Base-by-base conservation (phyloP, 2,113 vertebrate genomes). In the Nycticryphes semicollaris region DNA sequence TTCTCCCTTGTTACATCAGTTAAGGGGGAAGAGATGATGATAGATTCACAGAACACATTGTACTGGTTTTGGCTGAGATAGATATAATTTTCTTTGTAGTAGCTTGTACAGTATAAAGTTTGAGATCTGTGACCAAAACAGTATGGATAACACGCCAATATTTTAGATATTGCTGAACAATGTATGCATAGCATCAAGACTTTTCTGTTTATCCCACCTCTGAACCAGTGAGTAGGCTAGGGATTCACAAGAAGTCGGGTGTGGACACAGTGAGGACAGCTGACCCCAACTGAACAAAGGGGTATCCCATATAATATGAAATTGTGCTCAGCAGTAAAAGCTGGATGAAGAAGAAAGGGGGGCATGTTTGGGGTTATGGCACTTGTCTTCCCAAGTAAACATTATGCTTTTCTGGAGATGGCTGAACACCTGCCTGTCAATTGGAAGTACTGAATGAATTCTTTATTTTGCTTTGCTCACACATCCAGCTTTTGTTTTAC, bases 351-450 rank as follows among this genome's bases (percentile, higher is more conserved):
- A 57, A 37, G 14, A 18, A 28, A 4, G 19, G 22, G 39, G 4
- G 4, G 1, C 18, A 41, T 0, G 0, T 68, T 68, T 2, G 7
- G 24, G 4, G 11, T 67, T 12, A 48, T 18, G 30, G 5, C 2
- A 0, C 23, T 72, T 84, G 3, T 76, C 30, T 76, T 93, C 41
- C 8, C 23, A 57, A 56, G 48, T 12, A 64, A 30, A 6, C 1
- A 0, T 27, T 21, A 33, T 0, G 16, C 10, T 45, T 7, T 73
- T 39, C 21, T 54, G 24, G 45, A 69, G 11, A 50, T 14, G 14
- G 33, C 21, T 83, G 41, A 60, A 45, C 10, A 45, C 3, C 53
- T 59, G 6, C 27, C 11, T 73, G 28, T 1, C 3, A 1, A 41
- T 15, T 12, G 12, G 14, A 31, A 35, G 10, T 5, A 24, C 6